phyloP scores from a whole-genome alignment of 2,797 vertebrate species.

The Arrhamphus sclerolepis region DNA sequence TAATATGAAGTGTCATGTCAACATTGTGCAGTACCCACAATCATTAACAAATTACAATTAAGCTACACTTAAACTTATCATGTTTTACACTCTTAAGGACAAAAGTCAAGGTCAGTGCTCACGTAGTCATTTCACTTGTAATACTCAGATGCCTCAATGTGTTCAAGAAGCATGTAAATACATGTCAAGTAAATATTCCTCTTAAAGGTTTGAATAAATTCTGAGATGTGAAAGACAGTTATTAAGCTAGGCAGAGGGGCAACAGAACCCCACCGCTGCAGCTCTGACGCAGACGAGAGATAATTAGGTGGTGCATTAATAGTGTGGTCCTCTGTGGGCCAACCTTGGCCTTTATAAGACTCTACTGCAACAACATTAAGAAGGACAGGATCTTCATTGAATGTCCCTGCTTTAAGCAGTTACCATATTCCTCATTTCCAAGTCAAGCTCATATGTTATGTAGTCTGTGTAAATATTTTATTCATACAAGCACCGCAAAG shows the following conservation, averaged over 20 bases:
- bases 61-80: conserved; percentile 9
- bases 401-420: conserved; percentile 9
- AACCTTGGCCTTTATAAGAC: background rate
- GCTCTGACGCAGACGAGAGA: conserved; percentile 10
- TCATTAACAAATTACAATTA: background rate
- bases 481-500: background rate
- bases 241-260: conserved; percentile 6
- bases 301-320: conserved; percentile 17
- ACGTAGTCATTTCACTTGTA: too few species aligned
- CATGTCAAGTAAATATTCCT: background rate
- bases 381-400: background rate
- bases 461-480: background rate
- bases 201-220: background rate
- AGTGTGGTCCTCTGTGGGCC: conserved; percentile 1
- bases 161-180: too few species aligned
- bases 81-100: background rate
- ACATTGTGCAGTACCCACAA: background rate
- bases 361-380: background rate
- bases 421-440: background rate
- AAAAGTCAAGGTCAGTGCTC: background rate
- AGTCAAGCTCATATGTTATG: background rate
- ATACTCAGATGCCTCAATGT: too few species aligned
- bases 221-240: background rate
- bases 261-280: conserved; percentile 1
- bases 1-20: conserved; percentile 33